Base-by-base conservation (phyloP, 2,797 vertebrate genomes). In the Mareca penelope region DNA sequence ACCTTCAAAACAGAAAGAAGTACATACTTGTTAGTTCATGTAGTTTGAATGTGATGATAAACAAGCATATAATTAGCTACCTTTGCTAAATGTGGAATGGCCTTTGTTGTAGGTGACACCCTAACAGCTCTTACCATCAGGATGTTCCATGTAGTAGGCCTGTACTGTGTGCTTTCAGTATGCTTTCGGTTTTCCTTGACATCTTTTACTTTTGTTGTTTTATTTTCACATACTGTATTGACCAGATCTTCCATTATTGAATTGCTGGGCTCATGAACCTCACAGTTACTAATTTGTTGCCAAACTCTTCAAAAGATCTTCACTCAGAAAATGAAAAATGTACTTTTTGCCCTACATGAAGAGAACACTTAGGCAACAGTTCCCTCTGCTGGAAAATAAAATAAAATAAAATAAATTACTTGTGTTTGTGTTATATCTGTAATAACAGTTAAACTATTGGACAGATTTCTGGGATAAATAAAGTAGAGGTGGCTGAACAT, bases 381-480 rank as follows among this genome's bases (percentile, higher is more conserved):
- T 93, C 98, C 98, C 98, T 96, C 98, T 98, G 83, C 95, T 98
- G 98, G 97, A 75, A 39, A 89, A 39, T 39, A 17, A 65, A 22
- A 53, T n/a, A 40, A 95, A 69, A 61, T 39, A 39, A 40, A 96
- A 64, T 40, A 68, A 21, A 53, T 69, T 80, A 72, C 16, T 89
- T 28, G 8, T 70, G 42, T 53, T 46, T 85, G 42, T 73, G 52
- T 61, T 78, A 46, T 33, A 13, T 77, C 35, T 78, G 19, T 46
- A 5, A 7, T 12, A 63, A 35, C 7, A 21, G 21, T 68, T 63
- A 79, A 73, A 67, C 9, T 29, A 28, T 33, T 56, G 40, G 8
- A 40, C 42, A 33, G 16, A 44, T 63, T 71, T 75, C 29, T 59
- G 22, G 15, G 37, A 70, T 40, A 79, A 73, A 53, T 21, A 61